These are phyloP conservation scores for Cephus sareptanus DNA, from an alignment of 2,888 invertebrate genomes.

Conservation along the genomic window DNA sequence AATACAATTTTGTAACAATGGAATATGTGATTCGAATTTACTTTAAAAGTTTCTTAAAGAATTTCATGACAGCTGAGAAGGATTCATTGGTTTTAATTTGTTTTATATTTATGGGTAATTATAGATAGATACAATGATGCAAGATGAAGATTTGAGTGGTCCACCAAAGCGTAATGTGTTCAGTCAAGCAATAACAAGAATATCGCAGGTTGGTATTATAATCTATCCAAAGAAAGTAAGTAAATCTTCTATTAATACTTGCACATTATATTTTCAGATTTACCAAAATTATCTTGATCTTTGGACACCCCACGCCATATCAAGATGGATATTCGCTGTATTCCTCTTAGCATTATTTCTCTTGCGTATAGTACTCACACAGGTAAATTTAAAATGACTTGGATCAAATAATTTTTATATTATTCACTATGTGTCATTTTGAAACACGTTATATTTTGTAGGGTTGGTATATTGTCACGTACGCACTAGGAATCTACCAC, in stretches of 20 bases:
- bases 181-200: constrained; percentile 75
- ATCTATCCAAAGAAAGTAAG: constrained; percentile 13
- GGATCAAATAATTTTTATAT: not conserved
- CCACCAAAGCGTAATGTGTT: constrained; percentile 73
- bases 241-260: constrained; percentile 16
- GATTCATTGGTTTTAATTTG: not conserved
- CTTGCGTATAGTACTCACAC: constrained; percentile 83
- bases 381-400: constrained; percentile 70
- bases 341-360: constrained; percentile 79
- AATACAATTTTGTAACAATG: not conserved
- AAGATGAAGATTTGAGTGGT: constrained; percentile 77
- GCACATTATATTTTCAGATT: constrained; percentile 66
- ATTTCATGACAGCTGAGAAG: not conserved
- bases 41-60: not conserved
- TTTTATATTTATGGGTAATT: not conserved
- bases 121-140: constrained; percentile 69
- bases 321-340: constrained; percentile 83
- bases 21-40: not conserved
- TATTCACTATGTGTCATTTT: not conserved
- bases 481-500: constrained; percentile 98
- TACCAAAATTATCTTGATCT: constrained; percentile 88
- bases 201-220: constrained; percentile 71
- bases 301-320: constrained; percentile 85
- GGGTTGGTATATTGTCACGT: constrained; percentile 99
- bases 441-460: constrained; percentile 67